Evolutionary conservation across 2,113 vertebrate genomes (phyloP), one percentile per base, ranked within the genome.

Genomic region (Chaetodon auriga): DNA sequence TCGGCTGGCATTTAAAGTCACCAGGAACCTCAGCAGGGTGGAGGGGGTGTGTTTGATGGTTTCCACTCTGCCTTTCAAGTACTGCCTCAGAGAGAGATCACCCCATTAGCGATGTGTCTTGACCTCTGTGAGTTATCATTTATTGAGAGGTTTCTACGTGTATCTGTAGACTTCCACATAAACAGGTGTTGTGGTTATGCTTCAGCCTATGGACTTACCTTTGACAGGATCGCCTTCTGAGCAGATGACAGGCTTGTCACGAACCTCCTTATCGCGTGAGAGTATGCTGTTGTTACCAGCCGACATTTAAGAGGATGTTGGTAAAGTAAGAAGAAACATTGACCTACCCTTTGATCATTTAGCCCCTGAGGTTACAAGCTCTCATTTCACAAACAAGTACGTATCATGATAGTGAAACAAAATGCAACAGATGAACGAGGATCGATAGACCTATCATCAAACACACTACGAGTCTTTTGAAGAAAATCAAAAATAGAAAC

Each of bases 1-100:
- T 83, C n/a, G 6, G 30, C 36, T 45, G n/a, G 6, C 41, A 81
- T 82, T 80, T 82, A 46, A 77, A 82, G 75, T 82, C 75, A 66
- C 46, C 10, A n/a, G 53, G 64, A 57, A 60, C 21, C 58, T 73
- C 69, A 63, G 81, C 14, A 30, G 30, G 30, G 30, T 30, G 30
- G 30, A 30, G 23, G 79, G 69, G 48, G 41, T 70, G 48, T 55
- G 61, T 82, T 84, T 87, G 65, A 87, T 61, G 73, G 35, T 81
- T 73, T 61, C 36, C 55, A 75, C 18, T 68, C 69, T 19, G 23
- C 48, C 68, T 89, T 83, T 82, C 21, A 79, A 71, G 76, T 62
- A 19, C 49, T 46, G 53, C 68, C 62, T 89, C 77, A 66, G 41
- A 46, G 58, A 75, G 41, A 80, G 61, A 82, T 86, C 54, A 69